phyloP scores from a whole-genome alignment of 23 tunicate species.

The Ascidia mentula region DNA sequence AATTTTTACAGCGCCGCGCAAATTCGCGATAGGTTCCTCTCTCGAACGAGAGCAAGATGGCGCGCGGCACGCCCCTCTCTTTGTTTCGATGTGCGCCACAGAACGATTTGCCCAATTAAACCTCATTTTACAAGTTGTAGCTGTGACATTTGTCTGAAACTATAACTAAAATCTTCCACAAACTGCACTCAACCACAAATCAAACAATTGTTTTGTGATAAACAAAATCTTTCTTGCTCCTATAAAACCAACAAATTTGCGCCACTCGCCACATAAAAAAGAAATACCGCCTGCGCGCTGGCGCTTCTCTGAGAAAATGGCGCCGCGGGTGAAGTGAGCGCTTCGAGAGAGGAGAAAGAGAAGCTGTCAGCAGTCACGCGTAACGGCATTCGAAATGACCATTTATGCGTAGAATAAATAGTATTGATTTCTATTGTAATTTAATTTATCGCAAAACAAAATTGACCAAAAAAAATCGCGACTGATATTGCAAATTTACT shows the following conservation, averaged over 20 bases:
- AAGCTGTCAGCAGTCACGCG: conserved; percentile 6
- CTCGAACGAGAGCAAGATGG: conserved; percentile 14
- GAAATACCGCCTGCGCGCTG: not conserved
- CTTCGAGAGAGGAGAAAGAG: conserved; percentile 4
- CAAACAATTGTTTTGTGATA: not conserved
- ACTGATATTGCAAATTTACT: too few relatives aligned
- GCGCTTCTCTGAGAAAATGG: conserved; percentile 13
- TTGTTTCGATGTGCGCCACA: conserved; percentile 1
- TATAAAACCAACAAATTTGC: conserved; percentile 1
- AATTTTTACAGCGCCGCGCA: not conserved
- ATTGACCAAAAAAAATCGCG: too few relatives aligned
- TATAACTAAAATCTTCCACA: too few relatives aligned
- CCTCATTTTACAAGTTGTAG: too few relatives aligned
- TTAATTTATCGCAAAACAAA: too few relatives aligned
- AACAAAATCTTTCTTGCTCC: not conserved
- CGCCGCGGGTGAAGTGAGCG: not conserved
- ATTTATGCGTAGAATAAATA: too few relatives aligned
- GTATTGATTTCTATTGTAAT: too few relatives aligned
- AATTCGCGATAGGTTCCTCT: not conserved
- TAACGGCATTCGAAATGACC: not conserved
- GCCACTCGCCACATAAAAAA: conserved; percentile 5
- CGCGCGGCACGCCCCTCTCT: conserved; percentile 10
- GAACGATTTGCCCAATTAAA: not conserved
- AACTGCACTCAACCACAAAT: not conserved
- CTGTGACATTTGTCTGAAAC: too few relatives aligned